Evolutionary conservation across 2,113 vertebrate genomes (phyloP), one percentile per base, ranked within the genome.

Genomic region (Ariopsis seemanni): DNA sequence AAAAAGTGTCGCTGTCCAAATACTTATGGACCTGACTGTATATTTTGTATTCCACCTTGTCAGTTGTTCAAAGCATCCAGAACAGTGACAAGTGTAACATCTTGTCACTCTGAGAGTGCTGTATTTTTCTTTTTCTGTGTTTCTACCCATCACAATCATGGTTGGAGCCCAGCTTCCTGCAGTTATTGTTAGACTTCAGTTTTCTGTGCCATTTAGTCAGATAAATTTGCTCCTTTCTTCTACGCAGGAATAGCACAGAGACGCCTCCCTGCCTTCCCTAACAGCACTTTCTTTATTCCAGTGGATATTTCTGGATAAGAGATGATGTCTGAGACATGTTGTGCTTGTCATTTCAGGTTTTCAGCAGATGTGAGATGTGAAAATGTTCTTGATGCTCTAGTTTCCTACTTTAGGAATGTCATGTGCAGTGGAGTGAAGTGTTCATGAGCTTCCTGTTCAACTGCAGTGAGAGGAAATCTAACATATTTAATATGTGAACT

Each of bases 171-270:
- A 69, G 67, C 85, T 80, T 48, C 53, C 81, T 77, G 48, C 30
- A 30, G 53, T 53, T 79, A 77, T 75, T 82, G 20, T 89, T 50
- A 58, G 18, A 22, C 25, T 12, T 42, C 34, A 42, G 34, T 42
- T 71, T 62, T 69, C 62, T 81, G 34, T 84, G 75, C 48, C 67
- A 27, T 84, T 80, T 81, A 83, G 72, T 86, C 42, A 53, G 85
- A 42, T 42, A 42, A 86, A 80, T 83, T 89, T 74, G 22, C 88
- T 65, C 85, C 69, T 82, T 78, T 20, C 50, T 25, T 77, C 6
- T n/a, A 20, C 14, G 0, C 62, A 67, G 79, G 55, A 30, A 48
- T 67, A 80, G 11, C 18, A 60, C 65, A 65, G 67, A 48, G 48
- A 63, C 81, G 42, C 85, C 65, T 67, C 58, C 50, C 22, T 0